Evolutionary conservation across 2,113 vertebrate genomes (phyloP), one percentile per base, ranked within the genome.

Genomic region (Labeo rohita): DNA sequence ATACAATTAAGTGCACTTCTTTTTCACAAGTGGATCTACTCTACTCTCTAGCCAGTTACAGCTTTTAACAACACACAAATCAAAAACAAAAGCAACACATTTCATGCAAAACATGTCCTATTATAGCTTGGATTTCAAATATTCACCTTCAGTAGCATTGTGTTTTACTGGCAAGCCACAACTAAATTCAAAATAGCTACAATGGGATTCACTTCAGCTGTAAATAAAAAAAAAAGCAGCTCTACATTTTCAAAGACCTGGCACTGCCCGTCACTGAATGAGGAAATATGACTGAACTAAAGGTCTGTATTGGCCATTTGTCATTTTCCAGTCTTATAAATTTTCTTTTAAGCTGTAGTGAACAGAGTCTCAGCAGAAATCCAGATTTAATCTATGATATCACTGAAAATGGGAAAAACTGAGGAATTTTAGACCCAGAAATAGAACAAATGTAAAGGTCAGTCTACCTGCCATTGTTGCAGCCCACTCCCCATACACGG

Each of bases 401-500:
- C 18, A 47, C 1, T 36, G 70, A 13, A 78, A 34, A 18, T 3
- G 43, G 59, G 28, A 52, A 16, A 23, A 54, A 13, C 7, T 18
- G 34, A 70, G 65, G 16, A 77, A 52, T 28, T 54, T 77, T 52
- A 77, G 28, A 34, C 23, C 13, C 39, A n/a, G 9, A 65, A 61
- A 34, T 63, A 47, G 11, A 83, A 54, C 6, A 50, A 66, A 11
- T 5, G 16, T 0, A 56, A 28, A 49, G 4, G 45, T 21, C 43
- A 80, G 7, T 6, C 11, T 78, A 87, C 98, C 98, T 98, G 94
- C 98, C 98, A 0, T 97, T 96, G 94, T 98, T 96, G 94, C 98
- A 98, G 93, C 98, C 98, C 88, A 99, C 98, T 0, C 98, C 98
- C 98, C 98, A 99, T 18, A 99, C 97, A 0, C 97, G 97, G 88